Evolutionary conservation across 2,113 vertebrate genomes (phyloP).

Genomic region (Neopipo cinnamomea): DNA sequence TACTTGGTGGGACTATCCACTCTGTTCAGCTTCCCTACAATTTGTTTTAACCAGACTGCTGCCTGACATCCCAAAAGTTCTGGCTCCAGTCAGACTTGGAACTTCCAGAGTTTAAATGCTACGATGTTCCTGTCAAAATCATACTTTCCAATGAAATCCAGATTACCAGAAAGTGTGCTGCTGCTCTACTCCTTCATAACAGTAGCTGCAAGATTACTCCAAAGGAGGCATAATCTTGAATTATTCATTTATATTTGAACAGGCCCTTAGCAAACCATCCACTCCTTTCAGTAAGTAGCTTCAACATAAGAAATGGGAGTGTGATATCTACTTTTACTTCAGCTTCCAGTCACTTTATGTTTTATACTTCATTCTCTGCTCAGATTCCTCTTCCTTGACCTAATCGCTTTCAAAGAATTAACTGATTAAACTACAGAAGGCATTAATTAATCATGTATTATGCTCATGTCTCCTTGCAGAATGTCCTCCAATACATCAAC

Average conservation of each 20-base stretch:
- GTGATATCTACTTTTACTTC: background rate
- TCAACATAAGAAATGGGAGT: background rate
- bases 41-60: background rate
- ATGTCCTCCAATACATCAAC: background rate
- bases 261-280: background rate
- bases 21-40: background rate
- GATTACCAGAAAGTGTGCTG: background rate
- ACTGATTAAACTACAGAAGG: background rate
- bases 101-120: background rate
- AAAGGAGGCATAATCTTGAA: background rate
- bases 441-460: background rate
- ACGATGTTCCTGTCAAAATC: background rate
- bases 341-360: background rate
- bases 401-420: background rate
- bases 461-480: background rate
- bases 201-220: background rate
- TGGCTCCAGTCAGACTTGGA: background rate
- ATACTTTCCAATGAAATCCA: background rate
- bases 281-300: background rate
- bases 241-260: background rate
- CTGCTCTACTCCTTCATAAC: background rate
- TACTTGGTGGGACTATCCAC: background rate
- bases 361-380: background rate
- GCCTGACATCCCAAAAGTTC: background rate
- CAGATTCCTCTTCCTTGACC: background rate